A percentile compares a stretch with the other conserved stretches of the same genome.
These are phyloP conservation scores for Jaculus jaculus DNA, from an alignment of 2,113 vertebrate species.

Conservation along the genomic window DNA sequence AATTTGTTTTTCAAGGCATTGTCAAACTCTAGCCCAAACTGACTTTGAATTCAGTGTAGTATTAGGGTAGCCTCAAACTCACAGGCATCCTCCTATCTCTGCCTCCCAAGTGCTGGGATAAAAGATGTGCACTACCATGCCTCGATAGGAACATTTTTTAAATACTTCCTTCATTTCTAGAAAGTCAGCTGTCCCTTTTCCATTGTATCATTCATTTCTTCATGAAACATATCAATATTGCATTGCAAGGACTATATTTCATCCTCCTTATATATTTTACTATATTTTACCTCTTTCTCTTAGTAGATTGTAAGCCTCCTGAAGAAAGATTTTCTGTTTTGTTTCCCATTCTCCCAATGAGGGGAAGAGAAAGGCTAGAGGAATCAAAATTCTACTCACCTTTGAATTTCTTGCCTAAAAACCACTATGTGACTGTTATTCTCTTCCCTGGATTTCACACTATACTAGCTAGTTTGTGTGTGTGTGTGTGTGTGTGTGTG, in stretches of 20 bases:
- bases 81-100: too few species aligned
- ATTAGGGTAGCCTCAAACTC: too few species aligned
- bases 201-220: neutral
- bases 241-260: too few species aligned
- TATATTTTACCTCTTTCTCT: neutral
- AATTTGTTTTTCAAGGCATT: too few species aligned
- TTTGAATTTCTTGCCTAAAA: neutral
- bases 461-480: too few species aligned
- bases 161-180: neutral
- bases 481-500: too few species aligned
- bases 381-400: neutral
- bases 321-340: neutral
- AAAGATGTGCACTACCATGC: neutral
- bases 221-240: neutral
- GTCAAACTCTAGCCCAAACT: too few species aligned
- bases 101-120: too few species aligned
- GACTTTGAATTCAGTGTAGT: too few species aligned
- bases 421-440: neutral
- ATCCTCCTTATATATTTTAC: too few species aligned
- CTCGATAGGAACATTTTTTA: too few species aligned
- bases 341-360: too few species aligned
- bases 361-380: neutral
- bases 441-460: neutral
- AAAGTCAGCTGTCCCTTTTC: neutral
- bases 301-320: neutral